Conservation (phyloP, 2,888 invertebrate genomes). For the Spilosoma lubricipeda region DNA sequence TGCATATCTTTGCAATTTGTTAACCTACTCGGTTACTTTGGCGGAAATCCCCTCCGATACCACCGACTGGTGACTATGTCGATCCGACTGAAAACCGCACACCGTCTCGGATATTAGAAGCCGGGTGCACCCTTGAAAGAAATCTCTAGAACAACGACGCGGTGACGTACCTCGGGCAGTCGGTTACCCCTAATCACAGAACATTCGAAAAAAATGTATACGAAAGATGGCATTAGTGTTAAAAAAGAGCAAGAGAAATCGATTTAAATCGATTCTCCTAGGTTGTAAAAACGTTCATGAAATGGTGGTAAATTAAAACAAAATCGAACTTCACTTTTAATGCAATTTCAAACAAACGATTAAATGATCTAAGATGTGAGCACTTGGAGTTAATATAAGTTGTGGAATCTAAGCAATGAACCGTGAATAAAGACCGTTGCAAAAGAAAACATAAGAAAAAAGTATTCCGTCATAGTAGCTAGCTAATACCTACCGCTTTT, state of each 20-base stretch:
- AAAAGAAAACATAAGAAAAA: conserved; percentile 15
- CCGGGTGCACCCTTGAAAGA: too few species aligned
- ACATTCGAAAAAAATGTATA: background rate
- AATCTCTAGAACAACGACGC: too few species aligned
- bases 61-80: too few species aligned
- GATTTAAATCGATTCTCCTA: background rate
- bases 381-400: conserved; percentile 4
- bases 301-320: conserved; percentile 1
- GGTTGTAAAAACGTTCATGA: conserved; percentile 10
- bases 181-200: background rate
- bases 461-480: background rate
- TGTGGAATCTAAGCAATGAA: conserved; percentile 3
- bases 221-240: background rate
- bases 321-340: conserved; percentile 44
- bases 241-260: conserved; percentile 6
- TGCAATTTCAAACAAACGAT: conserved; percentile 6
- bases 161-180: too few species aligned
- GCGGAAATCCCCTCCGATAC: too few species aligned
- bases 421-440: conserved; percentile 6
- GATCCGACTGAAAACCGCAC: too few species aligned
- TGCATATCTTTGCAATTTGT: too few species aligned
- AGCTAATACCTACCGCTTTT: background rate
- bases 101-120: too few species aligned
- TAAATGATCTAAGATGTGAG: background rate
- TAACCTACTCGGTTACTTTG: too few species aligned